Percentiles rank a stretch among this genome's conserved stretches.
phyloP scores from a whole-genome alignment of 2,888 invertebrate species.

The Lobophora halterata region DNA sequence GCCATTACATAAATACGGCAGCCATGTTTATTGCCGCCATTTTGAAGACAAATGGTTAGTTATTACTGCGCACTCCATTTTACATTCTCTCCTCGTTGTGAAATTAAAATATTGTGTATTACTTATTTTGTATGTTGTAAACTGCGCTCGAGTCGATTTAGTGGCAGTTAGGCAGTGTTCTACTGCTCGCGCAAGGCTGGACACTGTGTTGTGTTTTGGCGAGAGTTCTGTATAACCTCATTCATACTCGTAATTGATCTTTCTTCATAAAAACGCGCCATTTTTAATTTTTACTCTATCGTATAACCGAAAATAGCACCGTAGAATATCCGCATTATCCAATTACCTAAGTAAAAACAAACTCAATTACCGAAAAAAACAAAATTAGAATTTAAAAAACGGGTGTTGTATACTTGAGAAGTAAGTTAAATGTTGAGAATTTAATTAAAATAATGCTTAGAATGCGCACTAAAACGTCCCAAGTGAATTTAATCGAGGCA shows the following conservation, averaged over 20 bases:
- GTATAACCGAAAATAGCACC: too few species aligned
- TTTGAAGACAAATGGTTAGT: conserved; percentile 81
- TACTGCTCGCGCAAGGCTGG: conserved; percentile 47
- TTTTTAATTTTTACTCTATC: neutral
- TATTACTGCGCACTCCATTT: conserved; percentile 77
- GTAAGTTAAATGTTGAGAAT: too few species aligned
- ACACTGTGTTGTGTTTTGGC: conserved; percentile 23
- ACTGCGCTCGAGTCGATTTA: conserved; percentile 73
- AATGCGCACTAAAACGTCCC: too few species aligned
- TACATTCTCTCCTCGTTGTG: conserved; percentile 73
- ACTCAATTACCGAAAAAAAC: too few species aligned
- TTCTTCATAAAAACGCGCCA: neutral
- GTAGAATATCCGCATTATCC: too few species aligned
- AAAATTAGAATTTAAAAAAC: too few species aligned
- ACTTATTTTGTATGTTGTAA: conserved; percentile 68
- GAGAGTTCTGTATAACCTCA: conserved; percentile 15
- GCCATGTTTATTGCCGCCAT: conserved; percentile 80
- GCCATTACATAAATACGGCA: conserved; percentile 79
- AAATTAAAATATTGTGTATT: conserved; percentile 80
- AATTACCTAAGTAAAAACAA: too few species aligned
- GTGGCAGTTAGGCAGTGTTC: conserved; percentile 48
- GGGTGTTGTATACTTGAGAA: too few species aligned
- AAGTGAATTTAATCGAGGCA: too few species aligned
- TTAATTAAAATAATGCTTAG: too few species aligned
- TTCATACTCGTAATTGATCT: neutral